Conservation (phyloP, 2,888 invertebrate species). For the Furcula furcula region DNA sequence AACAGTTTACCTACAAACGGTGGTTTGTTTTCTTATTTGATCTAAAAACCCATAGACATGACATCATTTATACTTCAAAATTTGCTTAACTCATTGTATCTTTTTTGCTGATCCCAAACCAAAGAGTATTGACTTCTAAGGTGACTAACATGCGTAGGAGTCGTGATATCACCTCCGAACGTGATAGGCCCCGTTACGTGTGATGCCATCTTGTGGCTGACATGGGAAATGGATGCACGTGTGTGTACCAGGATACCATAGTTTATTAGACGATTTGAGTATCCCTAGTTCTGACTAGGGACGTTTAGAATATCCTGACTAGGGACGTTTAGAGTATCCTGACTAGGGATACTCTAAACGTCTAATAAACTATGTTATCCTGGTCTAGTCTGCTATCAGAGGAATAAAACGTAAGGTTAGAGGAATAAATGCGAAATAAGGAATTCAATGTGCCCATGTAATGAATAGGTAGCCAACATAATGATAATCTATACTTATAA, state of each 20-base stretch:
- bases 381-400: too few relatives aligned
- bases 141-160: constrained; percentile 13
- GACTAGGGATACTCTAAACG: too few relatives aligned
- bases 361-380: too few relatives aligned
- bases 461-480: too few relatives aligned
- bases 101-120: background rate
- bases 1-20: too few relatives aligned
- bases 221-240: background rate
- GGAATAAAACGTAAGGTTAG: too few relatives aligned
- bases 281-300: background rate
- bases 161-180: constrained; percentile 2
- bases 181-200: constrained; percentile 2
- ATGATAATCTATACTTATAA: too few relatives aligned
- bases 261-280: background rate
- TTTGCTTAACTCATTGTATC: background rate
- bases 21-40: too few relatives aligned
- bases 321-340: background rate
- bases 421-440: too few relatives aligned
- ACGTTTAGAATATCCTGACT: background rate
- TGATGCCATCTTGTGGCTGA: constrained; percentile 9
- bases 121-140: constrained; percentile 10
- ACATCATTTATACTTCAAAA: background rate
- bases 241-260: background rate
- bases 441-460: too few relatives aligned
- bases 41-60: too few relatives aligned